Evolutionary conservation across 2,113 vertebrate species (phyloP).

Genomic region (Beaufortia kweichowensis): DNA sequence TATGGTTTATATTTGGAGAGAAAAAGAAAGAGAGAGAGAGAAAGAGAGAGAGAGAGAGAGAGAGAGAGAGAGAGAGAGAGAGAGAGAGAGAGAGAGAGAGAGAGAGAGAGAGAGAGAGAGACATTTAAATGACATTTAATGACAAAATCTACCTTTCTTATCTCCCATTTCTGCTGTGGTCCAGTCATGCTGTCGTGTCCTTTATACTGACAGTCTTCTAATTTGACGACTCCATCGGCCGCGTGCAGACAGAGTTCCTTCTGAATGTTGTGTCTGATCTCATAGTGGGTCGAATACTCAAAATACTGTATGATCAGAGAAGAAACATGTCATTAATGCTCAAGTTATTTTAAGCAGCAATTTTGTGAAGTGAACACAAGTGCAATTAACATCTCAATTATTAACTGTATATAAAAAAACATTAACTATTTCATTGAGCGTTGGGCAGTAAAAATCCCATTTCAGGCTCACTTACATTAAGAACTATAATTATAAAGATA

Average conservation of each 20-base stretch:
- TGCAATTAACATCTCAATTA: too few species aligned
- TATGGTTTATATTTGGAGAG: too few species aligned
- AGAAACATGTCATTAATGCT: conserved; percentile 15
- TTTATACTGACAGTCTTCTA: conserved; percentile 85
- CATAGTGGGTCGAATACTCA: conserved; percentile 85
- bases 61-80: not conserved
- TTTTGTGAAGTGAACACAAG: too few species aligned
- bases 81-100: not conserved
- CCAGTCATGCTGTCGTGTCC: conserved; percentile 75
- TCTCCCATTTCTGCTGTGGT: conserved; percentile 86
- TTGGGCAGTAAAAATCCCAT: too few species aligned
- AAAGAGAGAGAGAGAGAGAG: too few species aligned
- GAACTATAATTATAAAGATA: too few species aligned
- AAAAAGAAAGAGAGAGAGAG: too few species aligned
- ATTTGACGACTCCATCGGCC: conserved; percentile 72
- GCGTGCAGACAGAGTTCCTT: conserved; percentile 92
- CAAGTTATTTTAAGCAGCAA: too few species aligned
- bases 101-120: conserved; percentile 15
- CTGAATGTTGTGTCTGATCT: conserved; percentile 95
- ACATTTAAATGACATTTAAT: conserved; percentile 38
- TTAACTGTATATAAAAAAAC: too few species aligned
- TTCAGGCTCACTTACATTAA: too few species aligned
- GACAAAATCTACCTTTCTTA: conserved; percentile 88
- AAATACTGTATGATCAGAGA: conserved; percentile 81
- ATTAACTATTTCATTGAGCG: too few species aligned